A percentile compares a stretch with the other conserved stretches of the same genome.
Evolutionary conservation across 2,888 invertebrate genomes (phyloP).

Genomic region (Atrina japonica): DNA sequence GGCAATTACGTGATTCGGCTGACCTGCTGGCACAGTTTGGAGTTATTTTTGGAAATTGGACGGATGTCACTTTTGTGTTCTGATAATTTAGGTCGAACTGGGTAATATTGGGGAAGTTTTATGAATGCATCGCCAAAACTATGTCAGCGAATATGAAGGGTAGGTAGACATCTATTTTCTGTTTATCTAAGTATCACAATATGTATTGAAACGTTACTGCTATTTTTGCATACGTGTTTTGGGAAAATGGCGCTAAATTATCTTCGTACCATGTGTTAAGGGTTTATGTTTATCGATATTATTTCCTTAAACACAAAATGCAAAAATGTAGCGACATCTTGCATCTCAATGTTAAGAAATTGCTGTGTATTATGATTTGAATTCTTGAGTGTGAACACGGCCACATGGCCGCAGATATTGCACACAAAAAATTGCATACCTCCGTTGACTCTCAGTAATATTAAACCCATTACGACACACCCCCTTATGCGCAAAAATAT

Average conservation of each 20-base stretch:
- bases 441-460: constrained; percentile 1
- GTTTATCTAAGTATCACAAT: background rate
- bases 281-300: too few relatives aligned
- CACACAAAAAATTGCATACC: too few relatives aligned
- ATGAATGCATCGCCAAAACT: constrained; percentile 61
- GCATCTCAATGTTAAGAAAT: background rate
- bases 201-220: background rate
- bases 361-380: too few relatives aligned
- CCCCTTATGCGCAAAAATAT: constrained; percentile 10
- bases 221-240: constrained; percentile 48
- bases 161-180: constrained; percentile 49
- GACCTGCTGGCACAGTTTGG: constrained; percentile 65
- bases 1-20: constrained; percentile 18
- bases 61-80: constrained; percentile 67
- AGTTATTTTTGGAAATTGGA: constrained; percentile 72
- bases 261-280: constrained; percentile 42
- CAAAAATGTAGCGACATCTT: background rate
- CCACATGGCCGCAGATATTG: too few relatives aligned
- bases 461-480: constrained; percentile 5
- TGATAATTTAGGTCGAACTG: constrained; percentile 69
- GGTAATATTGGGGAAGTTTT: constrained; percentile 68
- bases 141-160: constrained; percentile 67
- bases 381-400: too few relatives aligned
- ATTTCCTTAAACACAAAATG: constrained; percentile 14
- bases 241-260: constrained; percentile 70